Evolutionary conservation across 1,140 invertebrate genomes (phyloP), one percentile per base, ranked within the genome.

Genomic region (Cephus cinctus): DNA sequence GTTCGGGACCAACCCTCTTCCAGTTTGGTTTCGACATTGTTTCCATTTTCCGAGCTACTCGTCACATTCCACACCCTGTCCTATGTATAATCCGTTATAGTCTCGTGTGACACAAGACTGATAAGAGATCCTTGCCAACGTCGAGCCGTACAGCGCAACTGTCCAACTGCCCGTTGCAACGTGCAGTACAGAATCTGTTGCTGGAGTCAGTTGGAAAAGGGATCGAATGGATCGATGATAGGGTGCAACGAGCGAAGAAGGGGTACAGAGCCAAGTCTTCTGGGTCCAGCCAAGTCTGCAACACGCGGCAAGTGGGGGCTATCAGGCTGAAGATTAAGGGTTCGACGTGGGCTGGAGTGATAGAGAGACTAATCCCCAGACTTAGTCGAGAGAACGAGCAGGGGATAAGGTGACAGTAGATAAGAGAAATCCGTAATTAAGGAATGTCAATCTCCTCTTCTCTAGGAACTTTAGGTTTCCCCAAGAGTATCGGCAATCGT

Each of bases 371-470:
- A 74, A 75, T 73, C 73, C 67, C 18, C 40, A 47, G 63, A 60
- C 61, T 72, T 69, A 61, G 57, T 49, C 39, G 12, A n/a, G 39
- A 20, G 20, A 41, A 18, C 30, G 43, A 44, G 51, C 50, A 36
- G 31, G 56, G 58, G 59, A 57, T 59, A 65, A 65, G 61, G 71
- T 71, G 71, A 74, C 71, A 72, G 69, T 65, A 73, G 70, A 73
- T 73, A 74, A 69, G 63, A 58, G 65, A 52, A 63, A 67, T 43
- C 63, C 57, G 56, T 61, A 71, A 74, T 74, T 74, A 72, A 74
- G 66, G 65, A 59, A 59, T 64, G 57, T 71, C 59, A 61, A 68
- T 71, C 65, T 56, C n/a, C n/a, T n/a, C n/a, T n/a, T n/a, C n/a
- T n/a, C n/a, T n/a, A n/a, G n/a, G n/a, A n/a, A n/a, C n/a, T n/a